Evolutionary conservation across 2,113 vertebrate species (phyloP).

Genomic region (Tyto alba): DNA sequence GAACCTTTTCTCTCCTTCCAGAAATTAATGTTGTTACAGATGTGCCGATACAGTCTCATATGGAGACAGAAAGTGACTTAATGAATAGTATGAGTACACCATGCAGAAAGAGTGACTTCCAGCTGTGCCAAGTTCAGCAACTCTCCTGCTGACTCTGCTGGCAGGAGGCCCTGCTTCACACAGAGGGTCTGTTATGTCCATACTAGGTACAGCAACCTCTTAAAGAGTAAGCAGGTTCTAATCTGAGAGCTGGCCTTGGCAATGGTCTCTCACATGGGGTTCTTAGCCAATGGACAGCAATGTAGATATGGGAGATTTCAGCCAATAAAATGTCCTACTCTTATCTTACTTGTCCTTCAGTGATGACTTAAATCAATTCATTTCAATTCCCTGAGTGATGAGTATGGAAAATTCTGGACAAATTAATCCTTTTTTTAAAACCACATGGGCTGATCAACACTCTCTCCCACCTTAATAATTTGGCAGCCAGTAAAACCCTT

Average conservation of each 20-base stretch:
- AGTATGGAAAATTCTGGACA: not conserved
- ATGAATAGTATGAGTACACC: not conserved
- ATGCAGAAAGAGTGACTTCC: not conserved
- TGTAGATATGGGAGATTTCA: not conserved
- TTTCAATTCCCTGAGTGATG: not conserved
- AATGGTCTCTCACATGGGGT: accelerated
- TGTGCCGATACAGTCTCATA: not conserved
- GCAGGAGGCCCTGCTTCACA: not conserved
- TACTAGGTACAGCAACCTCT: not conserved
- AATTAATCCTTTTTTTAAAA: not conserved
- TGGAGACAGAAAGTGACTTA: not conserved
- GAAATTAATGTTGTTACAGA: not conserved
- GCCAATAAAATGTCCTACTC: not conserved
- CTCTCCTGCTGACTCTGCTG: not conserved
- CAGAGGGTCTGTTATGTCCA: not conserved
- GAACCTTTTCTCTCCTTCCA: not conserved
- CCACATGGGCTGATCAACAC: accelerated
- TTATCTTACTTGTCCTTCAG: not conserved
- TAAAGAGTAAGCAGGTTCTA: not conserved
- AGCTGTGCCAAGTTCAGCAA: not conserved
- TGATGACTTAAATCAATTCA: not conserved
- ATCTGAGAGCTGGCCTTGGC: not conserved
- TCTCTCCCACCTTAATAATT: not conserved
- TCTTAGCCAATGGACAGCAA: no score
- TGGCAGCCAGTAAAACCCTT: not conserved